phyloP scores from a whole-genome alignment of 2,797 vertebrate genomes.

The Pseudochirops corinnae region DNA sequence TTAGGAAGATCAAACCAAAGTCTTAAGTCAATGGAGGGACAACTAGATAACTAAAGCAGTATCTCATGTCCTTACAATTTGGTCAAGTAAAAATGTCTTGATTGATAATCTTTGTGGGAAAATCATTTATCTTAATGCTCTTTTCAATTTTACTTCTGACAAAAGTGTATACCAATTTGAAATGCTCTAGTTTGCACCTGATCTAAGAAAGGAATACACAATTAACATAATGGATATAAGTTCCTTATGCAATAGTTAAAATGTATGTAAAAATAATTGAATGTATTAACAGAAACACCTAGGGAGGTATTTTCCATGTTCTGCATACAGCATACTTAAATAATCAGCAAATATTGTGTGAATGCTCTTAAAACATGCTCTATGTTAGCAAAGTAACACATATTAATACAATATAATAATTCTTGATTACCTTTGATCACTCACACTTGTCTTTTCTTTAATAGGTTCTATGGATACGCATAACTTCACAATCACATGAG shows the following conservation, averaged over 20 bases:
- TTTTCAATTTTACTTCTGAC: not conserved
- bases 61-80: not conserved
- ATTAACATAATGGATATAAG: not conserved
- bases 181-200: not conserved
- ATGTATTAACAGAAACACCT: not conserved
- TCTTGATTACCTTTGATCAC: not conserved
- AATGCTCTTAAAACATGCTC: not conserved
- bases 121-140: not conserved
- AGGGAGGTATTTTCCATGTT: not conserved
- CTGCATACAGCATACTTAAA: not conserved
- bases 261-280: not conserved
- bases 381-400: not conserved
- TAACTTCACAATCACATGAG: not conserved
- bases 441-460: not conserved
- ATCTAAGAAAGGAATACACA: not conserved
- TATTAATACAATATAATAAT: not conserved
- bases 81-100: constrained; percentile 4
- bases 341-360: not conserved
- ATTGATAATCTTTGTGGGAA: not conserved
- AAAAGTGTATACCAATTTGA: not conserved
- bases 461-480: not conserved
- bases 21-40: not conserved
- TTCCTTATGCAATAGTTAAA: not conserved
- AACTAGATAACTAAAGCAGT: not conserved
- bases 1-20: not conserved